phyloP scores from a whole-genome alignment of 2,113 vertebrate species.

The Eurystomus gularis region DNA sequence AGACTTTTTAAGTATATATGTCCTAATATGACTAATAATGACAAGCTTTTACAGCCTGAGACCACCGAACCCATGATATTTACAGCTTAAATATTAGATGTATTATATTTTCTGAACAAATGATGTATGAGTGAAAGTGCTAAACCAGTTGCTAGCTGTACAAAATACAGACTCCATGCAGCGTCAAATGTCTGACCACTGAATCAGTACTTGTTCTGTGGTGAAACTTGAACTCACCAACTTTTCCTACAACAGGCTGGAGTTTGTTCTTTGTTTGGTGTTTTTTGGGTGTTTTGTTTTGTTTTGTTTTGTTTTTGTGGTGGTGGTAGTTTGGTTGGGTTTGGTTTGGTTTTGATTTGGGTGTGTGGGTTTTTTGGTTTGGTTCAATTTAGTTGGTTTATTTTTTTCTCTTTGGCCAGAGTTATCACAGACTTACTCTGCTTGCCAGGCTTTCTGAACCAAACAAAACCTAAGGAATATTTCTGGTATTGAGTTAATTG shows the following conservation, averaged over 20 bases:
- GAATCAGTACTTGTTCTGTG: background rate
- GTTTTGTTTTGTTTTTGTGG: too few species aligned
- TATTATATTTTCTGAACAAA: background rate
- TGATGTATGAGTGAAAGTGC: too few species aligned
- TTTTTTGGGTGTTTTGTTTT: too few species aligned
- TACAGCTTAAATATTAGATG: background rate
- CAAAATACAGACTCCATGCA: background rate
- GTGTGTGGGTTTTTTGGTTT: background rate
- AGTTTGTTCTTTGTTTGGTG: background rate
- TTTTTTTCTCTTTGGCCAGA: background rate
- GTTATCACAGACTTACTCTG: background rate
- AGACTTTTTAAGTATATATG: background rate
- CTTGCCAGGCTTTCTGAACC: background rate
- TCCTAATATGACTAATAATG: background rate
- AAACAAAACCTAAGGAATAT: background rate
- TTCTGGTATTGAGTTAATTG: background rate
- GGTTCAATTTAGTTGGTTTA: rapidly evolving
- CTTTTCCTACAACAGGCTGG: background rate
- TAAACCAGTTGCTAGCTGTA: background rate
- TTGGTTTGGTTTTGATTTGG: rapidly evolving
- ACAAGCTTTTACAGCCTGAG: background rate
- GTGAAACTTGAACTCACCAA: background rate
- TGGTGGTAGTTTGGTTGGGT: background rate
- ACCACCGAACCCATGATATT: background rate
- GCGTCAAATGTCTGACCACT: background rate